These are phyloP conservation scores for Hydropsyche betteni DNA, from an alignment of 2,888 invertebrate species.

Conservation along the genomic window DNA sequence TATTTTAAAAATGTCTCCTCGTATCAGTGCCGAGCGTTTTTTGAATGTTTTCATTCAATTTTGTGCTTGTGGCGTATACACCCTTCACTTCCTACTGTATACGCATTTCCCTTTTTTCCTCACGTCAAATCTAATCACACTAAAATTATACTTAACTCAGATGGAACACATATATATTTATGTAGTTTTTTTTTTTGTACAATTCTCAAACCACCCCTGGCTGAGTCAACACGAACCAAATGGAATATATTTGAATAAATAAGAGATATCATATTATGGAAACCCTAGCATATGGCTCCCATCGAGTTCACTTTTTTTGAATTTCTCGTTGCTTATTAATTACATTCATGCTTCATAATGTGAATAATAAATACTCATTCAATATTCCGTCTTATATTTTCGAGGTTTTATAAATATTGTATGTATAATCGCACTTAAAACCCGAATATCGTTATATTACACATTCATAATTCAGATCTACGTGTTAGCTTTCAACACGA, in stretches of 20 bases:
- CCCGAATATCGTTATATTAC: not conserved
- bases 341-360: not conserved
- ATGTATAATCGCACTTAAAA: not conserved
- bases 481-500: not conserved
- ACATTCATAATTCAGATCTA: not conserved
- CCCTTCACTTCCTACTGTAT: no score
- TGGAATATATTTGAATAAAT: slow-evolving; percentile 50
- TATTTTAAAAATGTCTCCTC: no score
- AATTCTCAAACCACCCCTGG: slow-evolving; percentile 24
- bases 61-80: no score
- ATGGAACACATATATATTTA: not conserved
- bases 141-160: not conserved
- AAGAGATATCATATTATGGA: slow-evolving; percentile 38
- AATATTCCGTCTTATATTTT: slow-evolving; percentile 1
- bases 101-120: no score
- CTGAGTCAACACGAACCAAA: slow-evolving; percentile 46
- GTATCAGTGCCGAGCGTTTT: no score
- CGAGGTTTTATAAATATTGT: not conserved
- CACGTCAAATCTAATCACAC: no score
- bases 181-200: slow-evolving; percentile 5
- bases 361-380: not conserved
- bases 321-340: not conserved
- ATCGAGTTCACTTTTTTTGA: not conserved
- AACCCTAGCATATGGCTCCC: not conserved
- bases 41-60: no score